Conservation (phyloP, 2,797 vertebrate genomes). For the Pipistrellus pipistrellus region DNA sequence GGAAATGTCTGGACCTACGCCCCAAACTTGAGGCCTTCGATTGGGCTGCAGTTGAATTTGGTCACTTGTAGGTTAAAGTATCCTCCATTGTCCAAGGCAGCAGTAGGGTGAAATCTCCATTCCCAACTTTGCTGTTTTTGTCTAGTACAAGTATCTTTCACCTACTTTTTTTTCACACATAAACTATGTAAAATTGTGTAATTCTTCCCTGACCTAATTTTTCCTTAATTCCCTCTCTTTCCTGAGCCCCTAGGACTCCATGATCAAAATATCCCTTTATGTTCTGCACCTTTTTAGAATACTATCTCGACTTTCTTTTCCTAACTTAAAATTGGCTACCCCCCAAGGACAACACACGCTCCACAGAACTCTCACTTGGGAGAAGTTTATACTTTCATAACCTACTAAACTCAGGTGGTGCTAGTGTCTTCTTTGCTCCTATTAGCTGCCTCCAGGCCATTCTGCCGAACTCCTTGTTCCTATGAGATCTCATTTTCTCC, state of each 20-base stretch:
- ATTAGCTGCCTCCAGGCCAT: neutral
- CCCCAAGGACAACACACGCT: neutral
- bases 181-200: neutral
- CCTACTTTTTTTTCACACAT: neutral
- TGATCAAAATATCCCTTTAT: constrained; percentile 32
- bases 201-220: neutral
- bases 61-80: neutral
- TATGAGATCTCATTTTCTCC: accelerated
- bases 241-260: neutral
- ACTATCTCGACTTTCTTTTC: constrained; percentile 13
- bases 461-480: neutral
- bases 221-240: constrained; percentile 11
- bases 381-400: neutral
- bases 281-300: neutral
- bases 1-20: neutral
- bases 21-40: neutral
- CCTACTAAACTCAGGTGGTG: neutral
- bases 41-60: neutral
- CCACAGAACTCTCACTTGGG: neutral
- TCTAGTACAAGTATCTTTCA: neutral
- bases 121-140: neutral
- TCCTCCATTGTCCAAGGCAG: neutral
- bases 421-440: neutral
- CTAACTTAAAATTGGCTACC: neutral
- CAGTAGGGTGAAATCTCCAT: neutral